Conservation (phyloP, 2,797 vertebrate species). For the Schizothorax lantsangensis region DNA sequence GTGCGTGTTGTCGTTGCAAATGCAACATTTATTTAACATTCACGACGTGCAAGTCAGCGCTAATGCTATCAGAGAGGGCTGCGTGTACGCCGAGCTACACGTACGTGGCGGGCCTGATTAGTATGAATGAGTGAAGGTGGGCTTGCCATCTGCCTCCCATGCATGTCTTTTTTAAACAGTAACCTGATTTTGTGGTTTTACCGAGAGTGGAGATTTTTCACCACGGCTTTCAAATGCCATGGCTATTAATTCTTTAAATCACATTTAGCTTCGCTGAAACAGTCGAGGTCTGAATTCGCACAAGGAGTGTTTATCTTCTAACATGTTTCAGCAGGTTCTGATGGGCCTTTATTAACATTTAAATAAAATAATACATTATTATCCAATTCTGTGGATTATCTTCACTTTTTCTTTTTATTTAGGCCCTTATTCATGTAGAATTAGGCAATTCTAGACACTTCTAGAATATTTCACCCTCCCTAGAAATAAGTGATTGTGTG, state of each 20-base stretch:
- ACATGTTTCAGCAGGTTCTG: constrained; percentile 16
- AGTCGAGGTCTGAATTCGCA: neutral
- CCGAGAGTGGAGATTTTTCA: constrained; percentile 17
- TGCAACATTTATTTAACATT: constrained; percentile 70
- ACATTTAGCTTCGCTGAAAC: constrained; percentile 20
- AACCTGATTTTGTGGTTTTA: constrained; percentile 44
- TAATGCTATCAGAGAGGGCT: constrained; percentile 50
- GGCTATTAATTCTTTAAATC: constrained; percentile 47
- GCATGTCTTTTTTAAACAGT: constrained; percentile 34
- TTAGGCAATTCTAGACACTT: neutral
- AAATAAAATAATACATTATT: neutral
- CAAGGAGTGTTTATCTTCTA: neutral
- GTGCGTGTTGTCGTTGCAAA: constrained; percentile 65
- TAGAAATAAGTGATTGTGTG: neutral
- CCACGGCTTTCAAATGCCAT: constrained; percentile 38
- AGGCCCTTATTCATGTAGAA: neutral
- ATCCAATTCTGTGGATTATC: neutral
- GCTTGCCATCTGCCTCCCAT: constrained; percentile 48
- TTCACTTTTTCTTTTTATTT: neutral
- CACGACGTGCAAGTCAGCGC: constrained; percentile 26
- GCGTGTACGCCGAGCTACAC: constrained; percentile 20
- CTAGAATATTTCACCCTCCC: neutral
- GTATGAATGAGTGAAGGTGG: constrained; percentile 44
- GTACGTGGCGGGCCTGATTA: constrained; percentile 35
- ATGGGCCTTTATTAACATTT: neutral